phyloP scores from a whole-genome alignment of 1,140 invertebrate species.

The Trachymyrmex septentrionalis region DNA sequence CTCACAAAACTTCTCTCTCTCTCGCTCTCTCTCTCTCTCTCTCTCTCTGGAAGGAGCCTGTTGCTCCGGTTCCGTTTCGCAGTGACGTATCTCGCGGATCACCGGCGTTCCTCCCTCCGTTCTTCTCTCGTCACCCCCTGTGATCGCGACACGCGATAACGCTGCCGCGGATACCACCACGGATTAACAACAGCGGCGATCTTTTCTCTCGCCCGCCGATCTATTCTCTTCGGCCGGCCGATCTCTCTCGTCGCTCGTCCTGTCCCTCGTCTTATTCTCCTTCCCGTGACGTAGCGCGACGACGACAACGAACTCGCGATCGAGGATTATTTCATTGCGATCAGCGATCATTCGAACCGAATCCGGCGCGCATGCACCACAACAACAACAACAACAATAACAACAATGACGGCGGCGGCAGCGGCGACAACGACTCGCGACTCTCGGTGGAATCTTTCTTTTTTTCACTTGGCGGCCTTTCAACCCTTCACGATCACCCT shows the following conservation, averaged over 20 bases:
- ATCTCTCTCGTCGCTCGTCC: constrained; percentile 7
- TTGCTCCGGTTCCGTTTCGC: constrained; percentile 61
- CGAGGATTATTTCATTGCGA: constrained; percentile 20
- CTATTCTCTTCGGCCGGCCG: not conserved
- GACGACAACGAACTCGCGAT: constrained; percentile 22
- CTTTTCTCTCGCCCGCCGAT: constrained; percentile 6
- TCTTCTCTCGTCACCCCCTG: constrained; percentile 41
- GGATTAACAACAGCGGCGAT: constrained; percentile 23
- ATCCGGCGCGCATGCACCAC: constrained; percentile 63
- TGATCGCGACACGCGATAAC: constrained; percentile 13
- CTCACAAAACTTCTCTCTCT: constrained; percentile 20
- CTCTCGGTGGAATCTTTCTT: constrained; percentile 19
- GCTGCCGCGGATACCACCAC: constrained; percentile 32
- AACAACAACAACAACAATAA: constrained; percentile 59
- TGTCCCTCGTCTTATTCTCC: not conserved
- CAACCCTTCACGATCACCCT: constrained; percentile 27
- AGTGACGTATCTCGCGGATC: constrained; percentile 43
- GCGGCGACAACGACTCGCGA: constrained; percentile 54
- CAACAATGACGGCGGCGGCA: constrained; percentile 46
- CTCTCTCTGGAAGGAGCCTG: constrained; percentile 54
- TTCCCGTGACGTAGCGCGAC: constrained; percentile 3
- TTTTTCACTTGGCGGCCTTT: constrained; percentile 17
- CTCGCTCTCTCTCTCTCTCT: constrained; percentile 41
- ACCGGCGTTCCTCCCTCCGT: constrained; percentile 25
- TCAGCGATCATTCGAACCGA: constrained; percentile 18